Conservation (phyloP, 23 tunicate species). For the Aplidium turbinatum region DNA sequence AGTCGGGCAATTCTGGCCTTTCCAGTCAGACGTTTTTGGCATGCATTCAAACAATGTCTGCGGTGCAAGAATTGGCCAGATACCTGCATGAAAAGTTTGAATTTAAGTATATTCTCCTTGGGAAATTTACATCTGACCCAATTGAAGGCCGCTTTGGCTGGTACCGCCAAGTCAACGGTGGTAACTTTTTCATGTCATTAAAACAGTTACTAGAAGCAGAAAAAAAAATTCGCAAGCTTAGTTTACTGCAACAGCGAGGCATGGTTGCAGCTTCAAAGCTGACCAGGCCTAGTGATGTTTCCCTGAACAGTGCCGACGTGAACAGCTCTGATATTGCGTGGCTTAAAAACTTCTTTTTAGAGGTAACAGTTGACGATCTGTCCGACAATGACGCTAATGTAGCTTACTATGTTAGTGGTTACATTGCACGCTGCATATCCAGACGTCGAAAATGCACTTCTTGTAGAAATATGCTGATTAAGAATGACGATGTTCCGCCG, state of each 20-base stretch:
- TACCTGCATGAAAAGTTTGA: slow-evolving; percentile 5
- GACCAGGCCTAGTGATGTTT: background rate
- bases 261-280: background rate
- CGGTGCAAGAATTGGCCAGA: background rate
- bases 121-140: slow-evolving; percentile 14
- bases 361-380: background rate
- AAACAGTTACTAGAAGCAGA: background rate
- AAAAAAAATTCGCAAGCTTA: slow-evolving; percentile 12
- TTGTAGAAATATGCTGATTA: background rate
- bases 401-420: slow-evolving; percentile 14
- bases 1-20: slow-evolving; percentile 7
- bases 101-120: slow-evolving; percentile 1
- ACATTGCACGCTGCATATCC: slow-evolving; percentile 2
- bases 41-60: slow-evolving; percentile 16
- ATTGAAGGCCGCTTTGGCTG: slow-evolving; percentile 24
- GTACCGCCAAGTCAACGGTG: slow-evolving; percentile 17
- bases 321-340: background rate
- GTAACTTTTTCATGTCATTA: slow-evolving; percentile 16
- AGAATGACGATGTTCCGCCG: background rate
- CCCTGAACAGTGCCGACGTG: background rate
- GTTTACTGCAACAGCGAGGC: background rate
- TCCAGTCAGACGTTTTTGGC: slow-evolving; percentile 7
- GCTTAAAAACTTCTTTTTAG: background rate
- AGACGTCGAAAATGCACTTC: background rate
- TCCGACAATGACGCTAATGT: slow-evolving; percentile 2